Percentiles rank a stretch among this genome's conserved stretches.
phyloP scores from a whole-genome alignment of 2,113 vertebrate genomes.

The Muntiacus reevesi region DNA sequence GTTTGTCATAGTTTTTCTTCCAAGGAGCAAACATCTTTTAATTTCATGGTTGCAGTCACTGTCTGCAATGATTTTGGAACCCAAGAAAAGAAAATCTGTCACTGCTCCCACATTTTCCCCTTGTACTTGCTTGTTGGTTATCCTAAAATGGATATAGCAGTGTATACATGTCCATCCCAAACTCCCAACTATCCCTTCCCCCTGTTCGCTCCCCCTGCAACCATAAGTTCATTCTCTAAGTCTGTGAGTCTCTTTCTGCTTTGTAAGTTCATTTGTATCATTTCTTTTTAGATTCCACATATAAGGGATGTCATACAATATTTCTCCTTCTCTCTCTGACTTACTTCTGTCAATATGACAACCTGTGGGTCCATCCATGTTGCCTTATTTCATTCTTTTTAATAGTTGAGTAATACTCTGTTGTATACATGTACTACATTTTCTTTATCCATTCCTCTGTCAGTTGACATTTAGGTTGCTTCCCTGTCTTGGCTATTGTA shows the following conservation, averaged over 20 bases:
- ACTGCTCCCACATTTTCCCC: background rate
- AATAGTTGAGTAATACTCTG: background rate
- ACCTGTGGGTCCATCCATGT: background rate
- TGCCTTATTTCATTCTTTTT: background rate
- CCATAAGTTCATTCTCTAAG: background rate
- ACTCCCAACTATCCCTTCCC: background rate
- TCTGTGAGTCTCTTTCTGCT: background rate
- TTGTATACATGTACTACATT: background rate
- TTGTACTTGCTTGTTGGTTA: background rate
- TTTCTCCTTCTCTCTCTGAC: background rate
- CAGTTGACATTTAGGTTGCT: background rate
- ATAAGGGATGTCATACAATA: background rate
- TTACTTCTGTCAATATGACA: background rate
- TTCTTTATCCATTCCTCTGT: background rate
- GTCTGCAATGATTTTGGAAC: background rate
- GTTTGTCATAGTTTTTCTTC: background rate
- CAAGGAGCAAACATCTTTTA: background rate
- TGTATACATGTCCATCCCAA: background rate
- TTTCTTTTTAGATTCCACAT: background rate
- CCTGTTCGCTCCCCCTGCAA: accelerated
- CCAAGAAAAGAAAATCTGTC: background rate
- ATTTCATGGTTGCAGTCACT: background rate
- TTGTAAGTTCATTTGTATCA: background rate
- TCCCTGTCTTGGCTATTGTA: background rate
- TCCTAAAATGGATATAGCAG: background rate